These are phyloP conservation scores for Bombus waltoni DNA, from an alignment of 1,140 invertebrate species.

Conservation along the genomic window DNA sequence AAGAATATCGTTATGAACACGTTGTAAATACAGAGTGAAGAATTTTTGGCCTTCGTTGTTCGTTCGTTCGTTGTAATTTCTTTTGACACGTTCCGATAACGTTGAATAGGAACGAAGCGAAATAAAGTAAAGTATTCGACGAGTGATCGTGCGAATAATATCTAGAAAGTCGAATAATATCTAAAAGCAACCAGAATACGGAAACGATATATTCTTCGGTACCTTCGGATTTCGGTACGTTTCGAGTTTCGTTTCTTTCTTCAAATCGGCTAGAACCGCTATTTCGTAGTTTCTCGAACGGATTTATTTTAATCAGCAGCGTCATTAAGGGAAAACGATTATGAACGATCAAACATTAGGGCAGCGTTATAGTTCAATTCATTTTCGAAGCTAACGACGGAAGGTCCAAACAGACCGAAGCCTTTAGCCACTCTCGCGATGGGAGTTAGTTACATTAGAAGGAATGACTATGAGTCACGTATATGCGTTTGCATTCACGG, in stretches of 20 bases:
- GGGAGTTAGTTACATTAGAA: slow-evolving; percentile 50
- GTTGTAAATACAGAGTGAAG: neutral
- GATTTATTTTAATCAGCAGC: neutral
- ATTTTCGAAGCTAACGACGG: slow-evolving; percentile 37
- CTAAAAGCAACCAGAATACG: neutral
- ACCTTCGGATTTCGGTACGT: no score
- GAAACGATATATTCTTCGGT: neutral
- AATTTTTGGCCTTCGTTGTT: neutral
- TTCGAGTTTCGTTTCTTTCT: neutral
- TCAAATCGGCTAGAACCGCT: neutral
- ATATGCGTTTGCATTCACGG: slow-evolving; percentile 30
- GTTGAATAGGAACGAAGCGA: neutral
- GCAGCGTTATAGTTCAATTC: slow-evolving; percentile 32
- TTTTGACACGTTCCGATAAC: neutral
- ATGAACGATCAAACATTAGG: slow-evolving; percentile 26
- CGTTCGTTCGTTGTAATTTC: neutral
- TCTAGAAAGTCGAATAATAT: neutral
- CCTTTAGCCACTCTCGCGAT: slow-evolving; percentile 33
- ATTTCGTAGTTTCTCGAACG: neutral
- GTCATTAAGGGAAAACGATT: slow-evolving; percentile 24
- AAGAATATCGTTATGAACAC: neutral
- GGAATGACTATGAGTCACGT: slow-evolving; percentile 44
- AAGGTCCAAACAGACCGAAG: slow-evolving; percentile 26
- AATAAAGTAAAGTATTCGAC: neutral
- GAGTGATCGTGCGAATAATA: neutral